Evolutionary conservation across 2,888 invertebrate genomes (phyloP).

Genomic region (Anagyrus pseudococci): DNA sequence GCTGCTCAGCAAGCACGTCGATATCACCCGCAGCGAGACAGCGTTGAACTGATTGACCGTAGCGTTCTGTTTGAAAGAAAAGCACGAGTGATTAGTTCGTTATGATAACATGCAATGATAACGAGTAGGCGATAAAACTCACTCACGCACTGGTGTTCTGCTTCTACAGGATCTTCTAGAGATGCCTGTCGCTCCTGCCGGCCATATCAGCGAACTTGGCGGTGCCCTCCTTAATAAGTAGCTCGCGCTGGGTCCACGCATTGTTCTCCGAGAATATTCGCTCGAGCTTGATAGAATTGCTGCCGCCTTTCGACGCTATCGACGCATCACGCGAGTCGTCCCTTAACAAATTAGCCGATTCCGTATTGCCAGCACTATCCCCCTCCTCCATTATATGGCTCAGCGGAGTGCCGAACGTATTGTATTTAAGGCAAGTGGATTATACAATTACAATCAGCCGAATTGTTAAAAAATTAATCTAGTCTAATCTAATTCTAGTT

Average conservation of each 20-base stretch:
- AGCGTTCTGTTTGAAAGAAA: conserved; percentile 70
- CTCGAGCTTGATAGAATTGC: conserved; percentile 73
- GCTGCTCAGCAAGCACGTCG: conserved; percentile 88
- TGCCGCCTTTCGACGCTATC: conserved; percentile 47
- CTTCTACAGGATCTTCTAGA: conserved; percentile 85
- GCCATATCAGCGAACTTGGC: conserved; percentile 95
- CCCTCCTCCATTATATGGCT: conserved; percentile 71
- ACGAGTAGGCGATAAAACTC: conserved; percentile 42
- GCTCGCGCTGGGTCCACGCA: conserved; percentile 85
- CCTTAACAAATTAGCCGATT: conserved; percentile 52
- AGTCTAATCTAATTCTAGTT: conserved; percentile 21
- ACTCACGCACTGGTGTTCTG: conserved; percentile 67
- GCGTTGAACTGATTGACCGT: conserved; percentile 98
- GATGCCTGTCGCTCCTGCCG: conserved; percentile 85
- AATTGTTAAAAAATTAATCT: background rate
- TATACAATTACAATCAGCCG: conserved; percentile 22
- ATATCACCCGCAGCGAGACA: conserved; percentile 92
- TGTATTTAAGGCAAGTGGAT: conserved; percentile 60
- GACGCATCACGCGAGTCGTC: conserved; percentile 59
- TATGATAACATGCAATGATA: background rate
- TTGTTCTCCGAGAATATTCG: conserved; percentile 77
- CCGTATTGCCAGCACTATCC: conserved; percentile 58
- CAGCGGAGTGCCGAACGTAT: conserved; percentile 66
- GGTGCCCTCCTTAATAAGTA: conserved; percentile 96
- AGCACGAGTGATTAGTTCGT: background rate